Base-by-base conservation (phyloP, 2,797 vertebrate genomes). In the Siniperca scherzeri region DNA sequence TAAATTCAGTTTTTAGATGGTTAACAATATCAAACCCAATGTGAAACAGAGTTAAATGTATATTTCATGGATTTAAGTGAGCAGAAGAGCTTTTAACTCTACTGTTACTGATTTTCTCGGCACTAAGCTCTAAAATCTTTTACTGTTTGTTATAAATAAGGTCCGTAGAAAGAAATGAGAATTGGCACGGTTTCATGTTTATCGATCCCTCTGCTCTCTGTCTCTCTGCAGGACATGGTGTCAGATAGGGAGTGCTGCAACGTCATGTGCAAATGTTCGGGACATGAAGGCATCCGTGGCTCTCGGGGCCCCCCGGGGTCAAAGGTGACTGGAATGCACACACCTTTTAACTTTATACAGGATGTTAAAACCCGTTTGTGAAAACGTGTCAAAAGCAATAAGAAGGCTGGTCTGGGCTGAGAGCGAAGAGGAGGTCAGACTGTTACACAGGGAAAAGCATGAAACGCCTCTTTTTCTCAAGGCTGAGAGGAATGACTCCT, bases 241-340 rank as follows among this genome's bases (percentile, higher is more conserved):
- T 91, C 94, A 0, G 95, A 97, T 79, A 93, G 96, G 62, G 93
- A 95, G 70, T 99, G 98, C 93, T 98, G 97, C 84, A 75, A 86
- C 1, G 92, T 96, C 70, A 81, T 91, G 80, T 96, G 95, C 89
- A 98, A 98, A 78, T 98, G 97, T 90, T 85, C 94, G 0, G 97
- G 97, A 79, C 94, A 96, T 0, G 93, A 92, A 59, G 97, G 98
- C 68, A 4, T 56, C 30, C 93, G n/a, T 5, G 98, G 97, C 46
- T 38, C 4, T 1, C 80, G 14, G 38, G 97, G 98, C 65, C 1
- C 0, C 55, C 65, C 60, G 9, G 97, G 97, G 62, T 22, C 5
- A 52, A 97, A 97, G 96, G 98, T 98, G 84, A 95, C 11, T 77
- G 48, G 1, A 13, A 50, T 5, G 12, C 67, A 33, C 2, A 57